Percentiles rank a stretch among this genome's conserved stretches.
These are phyloP conservation scores for Polyommatus iphigenia DNA, from an alignment of 2,888 invertebrate species.

Conservation along the genomic window DNA sequence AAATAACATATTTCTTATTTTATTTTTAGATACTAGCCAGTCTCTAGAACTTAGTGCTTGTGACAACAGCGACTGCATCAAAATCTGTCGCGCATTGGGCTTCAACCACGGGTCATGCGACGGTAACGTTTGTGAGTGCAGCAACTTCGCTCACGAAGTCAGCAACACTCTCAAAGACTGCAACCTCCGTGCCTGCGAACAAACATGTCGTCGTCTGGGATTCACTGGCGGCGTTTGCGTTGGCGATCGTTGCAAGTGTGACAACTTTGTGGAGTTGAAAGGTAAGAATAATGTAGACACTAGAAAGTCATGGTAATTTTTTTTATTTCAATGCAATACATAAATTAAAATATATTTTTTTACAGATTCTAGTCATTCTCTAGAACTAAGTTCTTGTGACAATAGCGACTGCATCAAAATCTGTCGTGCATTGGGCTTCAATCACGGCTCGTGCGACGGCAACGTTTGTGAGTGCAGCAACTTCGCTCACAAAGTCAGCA, in stretches of 20 bases:
- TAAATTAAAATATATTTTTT: neutral
- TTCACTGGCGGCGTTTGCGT: conserved; percentile 46
- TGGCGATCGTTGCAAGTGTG: conserved; percentile 43
- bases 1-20: too few relatives aligned
- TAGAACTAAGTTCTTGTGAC: neutral
- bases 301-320: too few relatives aligned
- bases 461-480: conserved; percentile 5
- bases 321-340: neutral
- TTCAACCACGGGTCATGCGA: neutral
- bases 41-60: neutral
- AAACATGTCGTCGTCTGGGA: conserved; percentile 48
- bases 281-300: neutral
- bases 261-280: conserved; percentile 35
- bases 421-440: neutral
- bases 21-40: too few relatives aligned
- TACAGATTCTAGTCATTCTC: neutral
- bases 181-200: conserved; percentile 46
- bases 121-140: conserved; percentile 11
- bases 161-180: conserved; percentile 32
- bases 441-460: neutral
- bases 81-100: neutral
- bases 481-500: neutral
- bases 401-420: neutral
- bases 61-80: neutral
- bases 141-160: neutral